Conservation (phyloP, 1,140 invertebrate species). For the Sweltsa coloradensis region DNA sequence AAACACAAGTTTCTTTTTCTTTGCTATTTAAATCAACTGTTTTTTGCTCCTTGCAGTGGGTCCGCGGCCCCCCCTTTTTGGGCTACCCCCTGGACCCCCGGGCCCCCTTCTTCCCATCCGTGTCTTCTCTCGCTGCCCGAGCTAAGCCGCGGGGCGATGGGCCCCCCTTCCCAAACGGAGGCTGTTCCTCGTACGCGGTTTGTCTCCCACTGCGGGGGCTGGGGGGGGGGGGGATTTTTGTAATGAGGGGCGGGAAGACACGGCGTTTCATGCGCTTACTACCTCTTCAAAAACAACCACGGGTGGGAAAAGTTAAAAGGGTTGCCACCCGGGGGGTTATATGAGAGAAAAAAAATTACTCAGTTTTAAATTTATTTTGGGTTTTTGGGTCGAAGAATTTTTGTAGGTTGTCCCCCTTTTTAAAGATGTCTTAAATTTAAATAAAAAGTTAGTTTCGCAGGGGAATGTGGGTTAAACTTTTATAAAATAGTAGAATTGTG, state of each 20-base stretch:
- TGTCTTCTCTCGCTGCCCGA: conserved; percentile 48
- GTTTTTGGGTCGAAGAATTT: no score
- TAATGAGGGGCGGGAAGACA: conserved; percentile 60
- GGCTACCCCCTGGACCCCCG: conserved; percentile 38
- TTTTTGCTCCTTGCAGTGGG: conserved; percentile 27
- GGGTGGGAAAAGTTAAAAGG: no score
- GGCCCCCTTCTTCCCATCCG: conserved; percentile 33
- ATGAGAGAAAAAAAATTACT: no score
- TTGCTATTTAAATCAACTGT: no score
- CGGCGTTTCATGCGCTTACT: conserved; percentile 43
- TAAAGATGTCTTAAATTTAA: no score
- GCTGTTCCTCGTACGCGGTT: conserved; percentile 53
- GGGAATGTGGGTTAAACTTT: no score
- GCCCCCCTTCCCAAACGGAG: conserved; percentile 58
- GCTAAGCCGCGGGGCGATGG: conserved; percentile 56
- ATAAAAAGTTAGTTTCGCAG: no score
- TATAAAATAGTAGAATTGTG: no score
- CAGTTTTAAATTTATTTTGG: no score
- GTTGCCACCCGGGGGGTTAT: no score
- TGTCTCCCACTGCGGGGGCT: conserved; percentile 43
- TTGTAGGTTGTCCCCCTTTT: no score
- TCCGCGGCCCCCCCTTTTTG: conserved; percentile 39
- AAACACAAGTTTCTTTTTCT: no score
- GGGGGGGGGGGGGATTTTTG: conserved; percentile 56
- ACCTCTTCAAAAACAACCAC: conserved; percentile 32